Conservation (phyloP, 1,140 invertebrate species). For the Ostrea denselamellosa region DNA sequence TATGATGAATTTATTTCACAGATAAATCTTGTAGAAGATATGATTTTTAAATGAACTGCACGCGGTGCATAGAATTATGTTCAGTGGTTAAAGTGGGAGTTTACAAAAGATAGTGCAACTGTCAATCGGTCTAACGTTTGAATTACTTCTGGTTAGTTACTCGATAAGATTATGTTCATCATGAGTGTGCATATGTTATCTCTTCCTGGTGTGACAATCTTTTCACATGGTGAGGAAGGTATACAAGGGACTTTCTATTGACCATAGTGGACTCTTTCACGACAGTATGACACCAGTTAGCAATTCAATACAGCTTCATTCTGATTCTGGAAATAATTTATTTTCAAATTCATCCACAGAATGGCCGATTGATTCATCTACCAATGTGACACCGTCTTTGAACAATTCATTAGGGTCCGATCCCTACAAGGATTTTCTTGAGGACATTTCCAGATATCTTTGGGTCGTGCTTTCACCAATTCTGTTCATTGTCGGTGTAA, state of each 20-base stretch:
- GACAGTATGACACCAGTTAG: background rate
- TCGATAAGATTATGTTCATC: background rate
- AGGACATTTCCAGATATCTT: conserved; percentile 40
- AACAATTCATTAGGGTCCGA: conserved; percentile 7
- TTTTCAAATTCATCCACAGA: background rate
- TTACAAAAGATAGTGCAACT: background rate
- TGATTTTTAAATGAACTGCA: no score
- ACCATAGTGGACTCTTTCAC: background rate
- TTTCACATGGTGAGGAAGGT: background rate
- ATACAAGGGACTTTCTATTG: background rate
- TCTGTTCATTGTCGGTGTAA: conserved; percentile 45
- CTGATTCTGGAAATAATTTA: background rate
- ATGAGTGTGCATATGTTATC: background rate
- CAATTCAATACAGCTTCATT: background rate
- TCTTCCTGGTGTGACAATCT: background rate
- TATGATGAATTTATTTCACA: no score
- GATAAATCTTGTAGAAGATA: no score
- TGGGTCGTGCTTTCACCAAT: conserved; percentile 52
- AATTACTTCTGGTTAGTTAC: background rate
- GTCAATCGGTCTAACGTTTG: background rate
- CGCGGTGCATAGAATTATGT: no score
- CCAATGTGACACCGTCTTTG: background rate
- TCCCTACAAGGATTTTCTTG: background rate
- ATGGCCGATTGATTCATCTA: background rate
- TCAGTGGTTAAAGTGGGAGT: no score